Evolutionary conservation across 1,140 invertebrate genomes (phyloP).

Genomic region (Rhopalosiphum maidis): DNA sequence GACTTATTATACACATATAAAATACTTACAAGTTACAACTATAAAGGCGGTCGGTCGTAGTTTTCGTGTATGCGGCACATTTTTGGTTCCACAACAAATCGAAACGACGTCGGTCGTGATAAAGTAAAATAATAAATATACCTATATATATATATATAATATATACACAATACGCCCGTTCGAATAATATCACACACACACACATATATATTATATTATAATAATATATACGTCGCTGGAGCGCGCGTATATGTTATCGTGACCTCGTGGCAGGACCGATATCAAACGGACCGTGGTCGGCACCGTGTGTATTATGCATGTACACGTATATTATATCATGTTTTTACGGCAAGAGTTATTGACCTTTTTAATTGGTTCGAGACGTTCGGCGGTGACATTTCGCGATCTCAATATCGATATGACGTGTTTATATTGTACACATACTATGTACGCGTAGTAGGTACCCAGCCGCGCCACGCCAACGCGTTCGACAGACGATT

Average conservation of each 20-base stretch:
- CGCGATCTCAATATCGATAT: slow-evolving; percentile 28
- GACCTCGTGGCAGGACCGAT: slow-evolving; percentile 32
- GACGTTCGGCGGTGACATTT: slow-evolving; percentile 29
- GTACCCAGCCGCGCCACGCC: background rate
- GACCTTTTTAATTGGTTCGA: slow-evolving; percentile 55
- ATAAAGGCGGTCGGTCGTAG: background rate
- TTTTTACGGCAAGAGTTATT: slow-evolving; percentile 26
- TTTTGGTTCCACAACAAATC: background rate
- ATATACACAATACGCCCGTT: background rate
- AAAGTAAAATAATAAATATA: background rate
- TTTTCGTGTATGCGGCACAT: background rate
- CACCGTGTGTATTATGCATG: background rate
- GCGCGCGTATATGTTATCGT: background rate
- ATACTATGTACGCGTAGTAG: background rate
- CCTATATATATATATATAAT: too few species aligned
- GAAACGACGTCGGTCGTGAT: background rate
- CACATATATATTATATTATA: background rate
- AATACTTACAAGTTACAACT: too few species aligned
- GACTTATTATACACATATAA: background rate
- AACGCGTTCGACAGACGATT: background rate
- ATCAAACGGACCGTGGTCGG: slow-evolving; percentile 23
- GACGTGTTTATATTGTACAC: background rate
- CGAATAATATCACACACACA: background rate
- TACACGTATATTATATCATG: background rate
- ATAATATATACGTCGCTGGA: background rate